Evolutionary conservation across 2,113 vertebrate species (phyloP).

Genomic region (Pipra filicauda): DNA sequence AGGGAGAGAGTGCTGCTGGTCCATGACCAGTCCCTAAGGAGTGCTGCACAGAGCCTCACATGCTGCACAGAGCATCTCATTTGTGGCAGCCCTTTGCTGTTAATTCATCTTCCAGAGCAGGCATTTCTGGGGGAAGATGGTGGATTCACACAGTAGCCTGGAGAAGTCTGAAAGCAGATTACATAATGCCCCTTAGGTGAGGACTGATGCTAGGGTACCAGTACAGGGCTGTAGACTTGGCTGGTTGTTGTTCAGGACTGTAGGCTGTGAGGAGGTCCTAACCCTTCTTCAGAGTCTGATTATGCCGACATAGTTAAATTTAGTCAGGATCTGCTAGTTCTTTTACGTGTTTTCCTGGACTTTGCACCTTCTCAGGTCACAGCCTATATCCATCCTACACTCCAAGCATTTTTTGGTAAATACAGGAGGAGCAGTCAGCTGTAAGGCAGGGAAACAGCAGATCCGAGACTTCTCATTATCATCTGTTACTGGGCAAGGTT

Average conservation of each 20-base stretch:
- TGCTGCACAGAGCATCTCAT: background rate
- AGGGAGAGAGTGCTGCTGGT: background rate
- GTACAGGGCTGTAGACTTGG: background rate
- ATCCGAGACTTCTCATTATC: background rate
- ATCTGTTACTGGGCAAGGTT: background rate
- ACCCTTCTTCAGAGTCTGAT: background rate
- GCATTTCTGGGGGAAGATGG: background rate
- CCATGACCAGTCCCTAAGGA: background rate
- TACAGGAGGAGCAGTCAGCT: background rate
- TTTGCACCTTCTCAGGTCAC: background rate
- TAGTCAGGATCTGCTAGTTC: background rate
- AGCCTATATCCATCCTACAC: background rate
- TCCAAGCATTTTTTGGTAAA: background rate
- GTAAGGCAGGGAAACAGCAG: background rate
- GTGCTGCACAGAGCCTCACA: background rate
- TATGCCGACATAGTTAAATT: background rate
- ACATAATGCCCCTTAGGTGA: background rate
- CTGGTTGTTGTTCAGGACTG: background rate
- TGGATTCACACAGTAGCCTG: background rate
- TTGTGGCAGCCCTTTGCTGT: background rate
- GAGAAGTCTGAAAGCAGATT: background rate
- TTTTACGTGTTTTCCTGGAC: background rate
- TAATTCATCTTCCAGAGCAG: background rate
- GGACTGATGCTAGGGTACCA: background rate
- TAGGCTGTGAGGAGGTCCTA: background rate